A percentile compares a stretch with the other conserved stretches of the same genome.
Conservation (phyloP, 1,140 invertebrate genomes). For the Anthonomus grandis region DNA sequence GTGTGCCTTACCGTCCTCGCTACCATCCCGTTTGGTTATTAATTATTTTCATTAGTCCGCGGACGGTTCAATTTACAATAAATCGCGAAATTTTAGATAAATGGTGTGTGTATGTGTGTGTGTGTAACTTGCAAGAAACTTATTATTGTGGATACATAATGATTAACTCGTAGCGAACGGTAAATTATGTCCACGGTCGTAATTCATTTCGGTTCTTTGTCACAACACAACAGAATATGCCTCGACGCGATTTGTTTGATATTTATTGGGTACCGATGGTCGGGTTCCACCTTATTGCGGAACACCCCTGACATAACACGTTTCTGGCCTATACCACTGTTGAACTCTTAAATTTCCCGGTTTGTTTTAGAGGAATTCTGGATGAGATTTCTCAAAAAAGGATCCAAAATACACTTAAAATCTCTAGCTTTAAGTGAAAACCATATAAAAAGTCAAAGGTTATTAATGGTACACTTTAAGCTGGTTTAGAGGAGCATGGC, state of each 20-base stretch:
- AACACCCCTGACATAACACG: too few species aligned
- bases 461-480: too few species aligned
- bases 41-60: slow-evolving; percentile 30
- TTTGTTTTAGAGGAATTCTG: too few species aligned
- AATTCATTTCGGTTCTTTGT: slow-evolving; percentile 21
- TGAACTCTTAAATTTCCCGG: too few species aligned
- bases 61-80: slow-evolving; percentile 32
- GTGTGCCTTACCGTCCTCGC: slow-evolving; percentile 9
- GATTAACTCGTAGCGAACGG: slow-evolving; percentile 26
- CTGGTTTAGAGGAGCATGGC: too few species aligned
- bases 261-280: too few species aligned
- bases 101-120: slow-evolving; percentile 12
- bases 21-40: slow-evolving; percentile 26
- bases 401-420: too few species aligned
- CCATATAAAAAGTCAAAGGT: too few species aligned
- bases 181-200: slow-evolving; percentile 22
- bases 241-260: slow-evolving; percentile 8
- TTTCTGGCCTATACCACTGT: too few species aligned
- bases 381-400: too few species aligned
- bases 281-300: too few species aligned
- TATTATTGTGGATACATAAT: slow-evolving; percentile 29
- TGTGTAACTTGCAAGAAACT: slow-evolving; percentile 12
- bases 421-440: too few species aligned
- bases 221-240: slow-evolving; percentile 14
- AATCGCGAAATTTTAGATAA: slow-evolving; percentile 31